These are phyloP conservation scores for Amorpha juglandis DNA, from an alignment of 2,888 invertebrate species.

Conservation along the genomic window DNA sequence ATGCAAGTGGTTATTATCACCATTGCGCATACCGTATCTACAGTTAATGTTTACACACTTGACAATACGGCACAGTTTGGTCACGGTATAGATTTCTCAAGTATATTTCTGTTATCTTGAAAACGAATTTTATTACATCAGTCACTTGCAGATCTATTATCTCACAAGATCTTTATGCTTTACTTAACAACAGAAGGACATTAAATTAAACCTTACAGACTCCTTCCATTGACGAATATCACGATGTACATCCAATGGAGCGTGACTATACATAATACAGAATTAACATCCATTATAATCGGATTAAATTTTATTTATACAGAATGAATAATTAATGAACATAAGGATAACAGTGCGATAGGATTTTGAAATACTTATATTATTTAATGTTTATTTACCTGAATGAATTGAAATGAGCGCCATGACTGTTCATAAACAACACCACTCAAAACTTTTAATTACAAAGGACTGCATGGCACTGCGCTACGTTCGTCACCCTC, in stretches of 20 bases:
- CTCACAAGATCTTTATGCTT: slow-evolving; percentile 1
- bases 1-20: slow-evolving; percentile 55
- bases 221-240: slow-evolving; percentile 19
- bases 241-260: not conserved
- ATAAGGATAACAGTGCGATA: not conserved
- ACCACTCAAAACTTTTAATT: no score
- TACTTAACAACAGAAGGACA: slow-evolving; percentile 11
- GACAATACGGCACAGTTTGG: slow-evolving; percentile 37
- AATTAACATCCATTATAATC: slow-evolving; percentile 22
- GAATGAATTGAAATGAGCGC: no score
- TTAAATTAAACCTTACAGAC: slow-evolving; percentile 14
- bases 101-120: not conserved
- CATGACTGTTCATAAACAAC: no score
- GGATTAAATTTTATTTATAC: slow-evolving; percentile 12
- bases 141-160: slow-evolving; percentile 6
- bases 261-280: slow-evolving; percentile 13
- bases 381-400: not conserved
- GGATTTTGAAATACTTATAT: not conserved
- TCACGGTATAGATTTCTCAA: not conserved
- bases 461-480: no score
- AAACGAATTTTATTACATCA: slow-evolving; percentile 13
- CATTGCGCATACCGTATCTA: slow-evolving; percentile 44
- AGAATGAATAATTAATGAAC: slow-evolving; percentile 18
- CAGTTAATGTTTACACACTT: slow-evolving; percentile 45
- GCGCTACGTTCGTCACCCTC: no score